These are phyloP conservation scores for Oopsacas minuta DNA, from an alignment of 37 sponge, comb jelly and placozoan genomes.

Conservation along the genomic window DNA sequence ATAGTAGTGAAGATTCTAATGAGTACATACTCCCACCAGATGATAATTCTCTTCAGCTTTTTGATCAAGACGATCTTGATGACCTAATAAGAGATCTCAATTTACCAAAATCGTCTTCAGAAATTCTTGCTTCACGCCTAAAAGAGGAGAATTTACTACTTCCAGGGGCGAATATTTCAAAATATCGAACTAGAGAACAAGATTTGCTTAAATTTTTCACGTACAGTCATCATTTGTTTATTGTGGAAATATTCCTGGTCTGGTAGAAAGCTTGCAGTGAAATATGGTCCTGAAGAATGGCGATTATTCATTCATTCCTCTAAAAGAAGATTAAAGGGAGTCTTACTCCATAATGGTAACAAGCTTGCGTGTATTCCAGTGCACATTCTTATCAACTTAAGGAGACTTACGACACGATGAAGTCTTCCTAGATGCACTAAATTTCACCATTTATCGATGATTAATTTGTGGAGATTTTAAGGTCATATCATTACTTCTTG, in stretches of 20 bases:
- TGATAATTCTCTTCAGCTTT: not conserved
- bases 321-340: not conserved
- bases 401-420: not conserved
- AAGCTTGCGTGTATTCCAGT: not conserved
- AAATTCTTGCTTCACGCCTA: not conserved
- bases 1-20: not conserved
- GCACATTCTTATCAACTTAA: not conserved
- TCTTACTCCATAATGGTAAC: not conserved
- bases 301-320: not conserved
- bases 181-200: not conserved
- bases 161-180: not conserved
- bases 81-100: not conserved
- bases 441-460: not conserved
- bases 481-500: constrained; percentile 5
- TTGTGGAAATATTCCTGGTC: not conserved
- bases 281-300: not conserved
- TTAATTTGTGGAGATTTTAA: constrained; percentile 7
- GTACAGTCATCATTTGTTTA: not conserved
- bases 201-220: not conserved
- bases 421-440: not conserved
- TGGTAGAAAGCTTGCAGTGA: not conserved
- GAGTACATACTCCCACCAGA: not conserved
- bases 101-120: not conserved
- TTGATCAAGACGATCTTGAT: not conserved
- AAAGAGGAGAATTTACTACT: not conserved